These are phyloP conservation scores for Schrankia costaestrigalis DNA, from an alignment of 2,888 invertebrate genomes.

Conservation along the genomic window DNA sequence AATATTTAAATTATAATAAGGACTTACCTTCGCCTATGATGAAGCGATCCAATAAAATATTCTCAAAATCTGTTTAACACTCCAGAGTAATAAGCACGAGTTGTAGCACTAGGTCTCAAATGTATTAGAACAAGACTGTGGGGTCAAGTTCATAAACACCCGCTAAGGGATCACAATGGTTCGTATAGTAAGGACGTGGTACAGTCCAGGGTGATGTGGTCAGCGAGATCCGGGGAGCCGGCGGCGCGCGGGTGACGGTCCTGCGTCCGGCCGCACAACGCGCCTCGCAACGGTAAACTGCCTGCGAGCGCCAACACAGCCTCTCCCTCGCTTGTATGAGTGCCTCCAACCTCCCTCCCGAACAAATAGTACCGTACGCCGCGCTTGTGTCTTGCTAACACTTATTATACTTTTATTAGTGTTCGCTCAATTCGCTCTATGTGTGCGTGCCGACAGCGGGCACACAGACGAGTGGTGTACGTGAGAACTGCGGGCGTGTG, in stretches of 20 bases:
- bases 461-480: constrained; percentile 41
- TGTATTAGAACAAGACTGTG: constrained; percentile 48
- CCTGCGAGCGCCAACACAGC: constrained; percentile 71
- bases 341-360: constrained; percentile 78
- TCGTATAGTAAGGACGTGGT: constrained; percentile 40
- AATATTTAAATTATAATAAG: constrained; percentile 4
- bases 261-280: constrained; percentile 78
- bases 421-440: constrained; percentile 49
- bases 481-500: constrained; percentile 55
- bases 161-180: constrained; percentile 46
- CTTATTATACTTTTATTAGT: constrained; percentile 74
- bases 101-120: constrained; percentile 72
- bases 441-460: constrained; percentile 49
- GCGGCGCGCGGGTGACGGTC: constrained; percentile 73
- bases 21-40: constrained; percentile 61
- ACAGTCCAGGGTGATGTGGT: constrained; percentile 45
- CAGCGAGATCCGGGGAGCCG: constrained; percentile 59
- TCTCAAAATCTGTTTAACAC: constrained; percentile 73
- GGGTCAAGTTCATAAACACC: constrained; percentile 51
- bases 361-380: constrained; percentile 79
- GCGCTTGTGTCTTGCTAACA: constrained; percentile 75
- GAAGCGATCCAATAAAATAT: constrained; percentile 74
- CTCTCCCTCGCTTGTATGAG: constrained; percentile 75
- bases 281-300: constrained; percentile 81
- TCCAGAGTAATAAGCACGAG: constrained; percentile 74